A percentile compares a stretch with the other conserved stretches of the same genome.
Conservation (phyloP, 2,113 vertebrate species). For the Nycticorax nycticorax region DNA sequence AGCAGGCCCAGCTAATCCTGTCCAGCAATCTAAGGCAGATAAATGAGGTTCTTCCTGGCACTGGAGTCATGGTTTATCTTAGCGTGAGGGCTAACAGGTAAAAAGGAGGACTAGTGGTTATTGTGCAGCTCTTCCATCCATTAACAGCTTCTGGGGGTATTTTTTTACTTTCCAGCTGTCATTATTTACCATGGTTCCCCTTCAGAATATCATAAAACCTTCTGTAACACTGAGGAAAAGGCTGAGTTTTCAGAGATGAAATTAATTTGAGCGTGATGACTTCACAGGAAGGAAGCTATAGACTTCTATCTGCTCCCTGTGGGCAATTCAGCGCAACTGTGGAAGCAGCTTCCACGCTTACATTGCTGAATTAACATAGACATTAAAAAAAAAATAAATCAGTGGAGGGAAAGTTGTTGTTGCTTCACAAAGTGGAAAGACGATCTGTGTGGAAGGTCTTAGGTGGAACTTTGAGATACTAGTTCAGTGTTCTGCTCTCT, state of each 20-base stretch:
- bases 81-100: background rate
- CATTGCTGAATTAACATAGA: background rate
- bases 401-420: background rate
- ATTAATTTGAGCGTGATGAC: background rate
- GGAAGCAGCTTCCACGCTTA: background rate
- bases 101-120: background rate
- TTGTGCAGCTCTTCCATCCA: background rate
- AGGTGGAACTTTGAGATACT: background rate
- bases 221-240: background rate
- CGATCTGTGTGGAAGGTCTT: background rate
- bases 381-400: background rate
- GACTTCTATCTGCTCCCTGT: background rate
- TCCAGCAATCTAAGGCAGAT: background rate
- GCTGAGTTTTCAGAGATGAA: background rate
- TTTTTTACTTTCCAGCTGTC: background rate
- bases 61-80: background rate
- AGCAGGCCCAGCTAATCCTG: background rate
- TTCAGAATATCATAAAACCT: background rate
- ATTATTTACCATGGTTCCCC: background rate
- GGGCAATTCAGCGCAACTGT: background rate
- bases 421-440: background rate
- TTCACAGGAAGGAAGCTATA: background rate
- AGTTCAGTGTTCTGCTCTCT: background rate
- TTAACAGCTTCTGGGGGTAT: background rate
- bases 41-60: background rate